A percentile compares a stretch with the other conserved stretches of the same genome.
Evolutionary conservation across 2,888 invertebrate genomes (phyloP).

Genomic region (Neelides folsomi): DNA sequence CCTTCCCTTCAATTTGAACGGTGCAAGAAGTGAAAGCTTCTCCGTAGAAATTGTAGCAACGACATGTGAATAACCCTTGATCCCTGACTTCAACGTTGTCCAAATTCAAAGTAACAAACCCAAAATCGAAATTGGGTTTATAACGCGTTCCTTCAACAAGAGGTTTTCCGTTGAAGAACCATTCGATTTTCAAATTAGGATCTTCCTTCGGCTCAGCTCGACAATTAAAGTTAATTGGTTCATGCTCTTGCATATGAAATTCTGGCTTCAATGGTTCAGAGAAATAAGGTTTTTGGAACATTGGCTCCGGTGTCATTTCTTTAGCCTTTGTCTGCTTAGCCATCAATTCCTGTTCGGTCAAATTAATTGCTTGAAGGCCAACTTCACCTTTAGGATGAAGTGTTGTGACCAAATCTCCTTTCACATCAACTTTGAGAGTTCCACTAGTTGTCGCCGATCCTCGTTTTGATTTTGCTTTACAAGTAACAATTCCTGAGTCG

Average conservation of each 20-base stretch:
- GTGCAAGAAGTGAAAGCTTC: slow-evolving; percentile 87
- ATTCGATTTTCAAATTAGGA: slow-evolving; percentile 77
- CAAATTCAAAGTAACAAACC: slow-evolving; percentile 86
- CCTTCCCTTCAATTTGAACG: slow-evolving; percentile 60
- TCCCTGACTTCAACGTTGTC: slow-evolving; percentile 84
- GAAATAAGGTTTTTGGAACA: slow-evolving; percentile 75
- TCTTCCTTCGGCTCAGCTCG: slow-evolving; percentile 88
- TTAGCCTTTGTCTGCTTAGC: slow-evolving; percentile 37
- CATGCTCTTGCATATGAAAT: slow-evolving; percentile 65
- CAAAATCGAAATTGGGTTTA: slow-evolving; percentile 79
- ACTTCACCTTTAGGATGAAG: slow-evolving; percentile 89
- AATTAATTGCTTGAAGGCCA: slow-evolving; percentile 76
- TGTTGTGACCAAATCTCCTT: slow-evolving; percentile 45
- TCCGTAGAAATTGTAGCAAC: slow-evolving; percentile 73
- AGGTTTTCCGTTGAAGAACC: slow-evolving; percentile 85
- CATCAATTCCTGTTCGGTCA: slow-evolving; percentile 50
- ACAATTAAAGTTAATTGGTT: slow-evolving; percentile 80
- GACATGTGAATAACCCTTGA: slow-evolving; percentile 84
- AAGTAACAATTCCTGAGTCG: slow-evolving; percentile 83
- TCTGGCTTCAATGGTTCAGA: slow-evolving; percentile 66
- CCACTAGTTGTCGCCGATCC: slow-evolving; percentile 84
- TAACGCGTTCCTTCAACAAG: slow-evolving; percentile 51
- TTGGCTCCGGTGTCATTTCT: slow-evolving; percentile 52
- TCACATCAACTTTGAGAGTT: slow-evolving; percentile 54
- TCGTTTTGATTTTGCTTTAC: slow-evolving; percentile 75